A percentile compares a stretch with the other conserved stretches of the same genome.
phyloP scores from a whole-genome alignment of 2,888 invertebrate species.

The Temnothorax rugatulus region DNA sequence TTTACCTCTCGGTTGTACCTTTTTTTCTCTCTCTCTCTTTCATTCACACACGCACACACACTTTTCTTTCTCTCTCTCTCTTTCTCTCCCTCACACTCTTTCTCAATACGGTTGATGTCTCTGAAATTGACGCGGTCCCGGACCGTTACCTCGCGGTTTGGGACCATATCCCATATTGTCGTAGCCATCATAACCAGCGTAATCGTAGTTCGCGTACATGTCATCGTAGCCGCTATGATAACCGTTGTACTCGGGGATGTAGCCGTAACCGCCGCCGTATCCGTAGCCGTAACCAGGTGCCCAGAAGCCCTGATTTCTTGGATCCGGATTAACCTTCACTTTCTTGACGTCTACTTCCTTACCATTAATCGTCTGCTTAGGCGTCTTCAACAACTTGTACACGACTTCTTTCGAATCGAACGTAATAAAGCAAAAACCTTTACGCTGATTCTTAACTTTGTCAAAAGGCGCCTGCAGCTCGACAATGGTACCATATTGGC shows the following conservation, averaged over 20 bases:
- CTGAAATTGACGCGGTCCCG: conserved; percentile 85
- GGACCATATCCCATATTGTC: conserved; percentile 83
- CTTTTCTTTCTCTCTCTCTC: neutral
- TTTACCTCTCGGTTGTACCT: neutral
- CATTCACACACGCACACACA: conserved; percentile 14
- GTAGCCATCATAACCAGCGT: conserved; percentile 84
- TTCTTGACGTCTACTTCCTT: conserved; percentile 88
- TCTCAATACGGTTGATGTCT: conserved; percentile 86
- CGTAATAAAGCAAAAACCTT: conserved; percentile 90
- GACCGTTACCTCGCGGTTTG: conserved; percentile 85
- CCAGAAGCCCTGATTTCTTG: conserved; percentile 84
- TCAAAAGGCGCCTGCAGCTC: conserved; percentile 90
- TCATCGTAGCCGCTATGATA: conserved; percentile 85
- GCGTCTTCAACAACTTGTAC: conserved; percentile 88
- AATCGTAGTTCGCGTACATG: conserved; percentile 86
- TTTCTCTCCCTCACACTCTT: conserved; percentile 44
- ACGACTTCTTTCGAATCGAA: conserved; percentile 89
- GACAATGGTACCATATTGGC: conserved; percentile 88
- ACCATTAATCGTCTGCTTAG: conserved; percentile 88
- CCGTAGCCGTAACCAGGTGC: conserved; percentile 83
- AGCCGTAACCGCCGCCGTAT: conserved; percentile 83
- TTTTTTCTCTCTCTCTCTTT: neutral
- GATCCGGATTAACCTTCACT: conserved; percentile 88
- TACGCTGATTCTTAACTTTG: conserved; percentile 89
- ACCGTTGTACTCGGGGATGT: conserved; percentile 84